Percentiles rank a stretch among this genome's conserved stretches.
Conservation (phyloP, 2,888 invertebrate genomes). For the Erebia aethiops region DNA sequence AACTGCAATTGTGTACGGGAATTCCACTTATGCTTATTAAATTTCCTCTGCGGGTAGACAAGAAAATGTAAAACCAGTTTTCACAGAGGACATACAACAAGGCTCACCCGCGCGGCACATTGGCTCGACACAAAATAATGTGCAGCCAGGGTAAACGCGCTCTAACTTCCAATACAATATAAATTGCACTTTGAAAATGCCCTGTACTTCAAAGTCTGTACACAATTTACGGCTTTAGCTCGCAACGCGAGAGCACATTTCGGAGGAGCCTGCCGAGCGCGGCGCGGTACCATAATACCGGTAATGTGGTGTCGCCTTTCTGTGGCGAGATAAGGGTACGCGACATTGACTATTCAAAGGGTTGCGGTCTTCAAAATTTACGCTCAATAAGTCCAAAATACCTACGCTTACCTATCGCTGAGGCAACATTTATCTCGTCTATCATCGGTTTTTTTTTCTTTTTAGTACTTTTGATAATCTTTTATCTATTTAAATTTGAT, state of each 20-base stretch:
- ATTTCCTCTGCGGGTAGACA: slow-evolving; percentile 58
- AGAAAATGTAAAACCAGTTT: slow-evolving; percentile 64
- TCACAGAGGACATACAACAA: slow-evolving; percentile 57
- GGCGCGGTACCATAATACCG: slow-evolving; percentile 73
- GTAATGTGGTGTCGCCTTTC: slow-evolving; percentile 83
- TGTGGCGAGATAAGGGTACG: slow-evolving; percentile 82
- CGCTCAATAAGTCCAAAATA: slow-evolving; percentile 80
- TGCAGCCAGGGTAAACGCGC: slow-evolving; percentile 67
- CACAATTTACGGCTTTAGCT: slow-evolving; percentile 67
- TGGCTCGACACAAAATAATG: slow-evolving; percentile 75
- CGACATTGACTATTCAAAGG: slow-evolving; percentile 84
- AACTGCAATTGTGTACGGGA: slow-evolving; percentile 53
- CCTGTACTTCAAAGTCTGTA: slow-evolving; percentile 66
- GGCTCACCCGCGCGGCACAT: slow-evolving; percentile 66
- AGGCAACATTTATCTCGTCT: slow-evolving; percentile 40
- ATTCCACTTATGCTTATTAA: slow-evolving; percentile 68
- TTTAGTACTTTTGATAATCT: background rate
- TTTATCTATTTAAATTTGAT: background rate
- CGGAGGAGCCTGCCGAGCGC: slow-evolving; percentile 45
- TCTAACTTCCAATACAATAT: slow-evolving; percentile 81
- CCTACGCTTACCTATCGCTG: slow-evolving; percentile 57
- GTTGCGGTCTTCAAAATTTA: slow-evolving; percentile 82
- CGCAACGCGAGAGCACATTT: slow-evolving; percentile 60
- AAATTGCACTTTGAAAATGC: slow-evolving; percentile 82
- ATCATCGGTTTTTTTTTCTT: slow-evolving; percentile 10